Evolutionary conservation across 2,113 vertebrate species (phyloP), one percentile per base, ranked within the genome.

Genomic region (Pontoporia blainvillei): DNA sequence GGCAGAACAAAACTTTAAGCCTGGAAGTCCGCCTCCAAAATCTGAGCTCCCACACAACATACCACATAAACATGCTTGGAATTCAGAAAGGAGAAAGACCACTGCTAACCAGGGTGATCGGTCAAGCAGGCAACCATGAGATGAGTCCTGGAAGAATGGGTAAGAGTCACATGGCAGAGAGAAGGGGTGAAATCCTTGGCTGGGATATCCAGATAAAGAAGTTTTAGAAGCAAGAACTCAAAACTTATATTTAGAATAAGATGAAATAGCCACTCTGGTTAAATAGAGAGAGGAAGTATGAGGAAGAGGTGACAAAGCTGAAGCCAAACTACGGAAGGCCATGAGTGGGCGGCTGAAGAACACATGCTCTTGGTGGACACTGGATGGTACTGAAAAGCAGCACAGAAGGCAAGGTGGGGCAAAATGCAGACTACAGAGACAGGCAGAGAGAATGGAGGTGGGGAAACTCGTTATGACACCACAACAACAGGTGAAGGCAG

Each of bases 1-100:
- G 8, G 27, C 29, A 81, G 61, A 54, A 49, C 27, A 21, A 75
- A 95, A 97, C 79, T 64, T 34, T 69, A 39, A 97, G 44, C 14
- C 44, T 61, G 27, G 20, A n/a, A 14, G 2, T 64, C 21, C 36
- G 20, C 25, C n/a, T 83, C 72, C 39, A 21, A 52, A 87, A 9
- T 90, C 86, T 86, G 69, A 92, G 23, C 31, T 57, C 25, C 41
- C 6, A 59, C 15, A 66, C 9, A 41, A 8, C 86, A 2, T 3
- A 10, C 23, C 61, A 62, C 13, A 46, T n/a, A 59, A 90, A 18
- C 12, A 2, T 31, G 41, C 0, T 34, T 76, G 21, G 13, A 73
- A 69, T n/a, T 79, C 25, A 83, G 18, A 94, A 73, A 14, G 36
- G 31, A 90, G 29, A 92, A 75, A 94, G 10, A 27, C 13, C 29